Base-by-base conservation (phyloP, 2,888 invertebrate genomes). In the Anthrax anthrax region DNA sequence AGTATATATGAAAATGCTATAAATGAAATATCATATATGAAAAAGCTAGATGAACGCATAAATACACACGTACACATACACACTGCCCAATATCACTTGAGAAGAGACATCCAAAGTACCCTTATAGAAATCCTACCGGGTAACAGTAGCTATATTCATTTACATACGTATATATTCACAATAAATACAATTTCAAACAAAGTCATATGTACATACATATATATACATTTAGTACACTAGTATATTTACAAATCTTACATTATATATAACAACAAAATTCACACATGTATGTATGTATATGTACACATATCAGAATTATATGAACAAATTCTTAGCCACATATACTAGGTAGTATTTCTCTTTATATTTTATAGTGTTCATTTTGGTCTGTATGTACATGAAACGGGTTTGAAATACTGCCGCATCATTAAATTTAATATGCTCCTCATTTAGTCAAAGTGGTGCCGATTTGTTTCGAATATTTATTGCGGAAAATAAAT, bases 351-450 rank as follows among this genome's bases (percentile, higher is more conserved):
- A 23, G 23, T 23, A 8, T 23, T 23, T 4, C 23, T 23, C 23
- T 6, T 23, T 8, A 23, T 23, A 23, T 8, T 23, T 23, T 23
- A 23, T 23, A 23, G 23, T 23, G 23, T 23, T 23, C 23, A 9
- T 17, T 4, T 46, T 44, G 27, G 43, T 47, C 51, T 50, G 53
- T 52, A 54, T 54, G 52, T 48, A 47, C 46, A 56, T 55, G 56
- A 62, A 60, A 60, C 57, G 60, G 63, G 64, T 65, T 65, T 69
- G 64, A 67, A 67, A 68, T 69, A 69, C 65, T 65, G 65, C 65
- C 64, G 63, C 63, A 63, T 66, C 69, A 65, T 68, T 69, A 69
- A 68, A 68, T 67, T 68, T 68, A 68, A 69, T 68, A 67, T 64
- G 64, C 62, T 61, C 61, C 67, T 66, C 69, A 69, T 69, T 69